Percentiles rank a stretch among this genome's conserved stretches.
These are phyloP conservation scores for Burhinus bistriatus DNA, from an alignment of 2,113 vertebrate species.

Conservation along the genomic window DNA sequence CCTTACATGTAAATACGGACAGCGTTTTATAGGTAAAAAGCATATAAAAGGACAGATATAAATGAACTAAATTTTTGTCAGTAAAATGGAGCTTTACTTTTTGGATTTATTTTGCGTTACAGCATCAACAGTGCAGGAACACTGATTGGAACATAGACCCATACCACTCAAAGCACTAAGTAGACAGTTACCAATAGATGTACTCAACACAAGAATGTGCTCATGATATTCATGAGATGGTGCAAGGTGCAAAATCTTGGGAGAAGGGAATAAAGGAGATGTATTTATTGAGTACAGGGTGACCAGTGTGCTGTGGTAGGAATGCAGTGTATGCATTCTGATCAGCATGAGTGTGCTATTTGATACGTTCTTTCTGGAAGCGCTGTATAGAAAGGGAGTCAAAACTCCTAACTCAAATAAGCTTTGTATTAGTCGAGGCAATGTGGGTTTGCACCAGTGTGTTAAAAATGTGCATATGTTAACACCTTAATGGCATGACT, in stretches of 20 bases:
- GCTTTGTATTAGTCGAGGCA: background rate
- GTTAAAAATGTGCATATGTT: background rate
- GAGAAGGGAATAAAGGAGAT: background rate
- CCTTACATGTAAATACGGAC: background rate
- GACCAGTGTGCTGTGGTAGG: background rate
- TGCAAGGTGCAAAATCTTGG: background rate
- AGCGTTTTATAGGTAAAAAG: background rate
- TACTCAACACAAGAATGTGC: background rate
- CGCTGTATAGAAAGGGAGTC: background rate
- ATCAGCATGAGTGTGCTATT: rapidly evolving
- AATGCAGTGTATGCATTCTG: background rate
- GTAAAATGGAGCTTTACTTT: background rate
- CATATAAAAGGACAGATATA: background rate
- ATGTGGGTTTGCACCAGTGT: background rate
- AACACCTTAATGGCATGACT: background rate
- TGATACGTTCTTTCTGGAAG: background rate
- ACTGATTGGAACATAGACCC: background rate
- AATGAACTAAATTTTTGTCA: background rate
- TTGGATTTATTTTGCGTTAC: background rate
- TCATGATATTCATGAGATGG: too few species aligned
- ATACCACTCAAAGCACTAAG: background rate
- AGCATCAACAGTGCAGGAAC: background rate
- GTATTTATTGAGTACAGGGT: background rate
- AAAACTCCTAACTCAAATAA: background rate
- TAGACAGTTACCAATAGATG: background rate